phyloP scores from a whole-genome alignment of 2,797 vertebrate genomes.

The Ctenochaetus hawaiiensis region DNA sequence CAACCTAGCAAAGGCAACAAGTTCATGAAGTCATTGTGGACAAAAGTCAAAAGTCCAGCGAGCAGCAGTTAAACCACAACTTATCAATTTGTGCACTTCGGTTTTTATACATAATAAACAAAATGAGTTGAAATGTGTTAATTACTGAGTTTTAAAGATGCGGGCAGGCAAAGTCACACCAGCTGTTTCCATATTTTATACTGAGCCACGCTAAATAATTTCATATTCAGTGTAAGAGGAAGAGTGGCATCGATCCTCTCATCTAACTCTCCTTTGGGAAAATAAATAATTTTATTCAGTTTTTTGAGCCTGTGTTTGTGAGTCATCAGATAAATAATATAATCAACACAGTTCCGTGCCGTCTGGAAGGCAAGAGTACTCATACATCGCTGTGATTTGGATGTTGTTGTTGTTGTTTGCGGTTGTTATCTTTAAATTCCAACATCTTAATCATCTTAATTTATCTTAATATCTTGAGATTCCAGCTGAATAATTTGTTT shows the following conservation, averaged over 20 bases:
- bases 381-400: not conserved
- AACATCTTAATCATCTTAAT: not conserved
- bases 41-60: not conserved
- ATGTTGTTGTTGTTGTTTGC: not conserved
- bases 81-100: not conserved
- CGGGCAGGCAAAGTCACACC: not conserved
- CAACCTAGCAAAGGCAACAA: not conserved
- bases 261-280: not conserved
- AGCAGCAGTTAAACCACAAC: not conserved
- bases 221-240: not conserved
- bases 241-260: not conserved
- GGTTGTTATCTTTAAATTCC: not conserved
- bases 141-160: conserved; percentile 1
- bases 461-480: not conserved
- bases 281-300: not conserved
- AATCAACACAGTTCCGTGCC: not conserved
- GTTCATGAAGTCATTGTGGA: not conserved
- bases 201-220: not conserved
- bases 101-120: not conserved
- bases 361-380: not conserved
- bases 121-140: not conserved
- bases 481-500: not conserved
- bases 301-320: not conserved
- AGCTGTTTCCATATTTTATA: not conserved
- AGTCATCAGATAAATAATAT: not conserved